Base-by-base conservation (phyloP, 2,797 vertebrate species). In the Coluber constrictor region DNA sequence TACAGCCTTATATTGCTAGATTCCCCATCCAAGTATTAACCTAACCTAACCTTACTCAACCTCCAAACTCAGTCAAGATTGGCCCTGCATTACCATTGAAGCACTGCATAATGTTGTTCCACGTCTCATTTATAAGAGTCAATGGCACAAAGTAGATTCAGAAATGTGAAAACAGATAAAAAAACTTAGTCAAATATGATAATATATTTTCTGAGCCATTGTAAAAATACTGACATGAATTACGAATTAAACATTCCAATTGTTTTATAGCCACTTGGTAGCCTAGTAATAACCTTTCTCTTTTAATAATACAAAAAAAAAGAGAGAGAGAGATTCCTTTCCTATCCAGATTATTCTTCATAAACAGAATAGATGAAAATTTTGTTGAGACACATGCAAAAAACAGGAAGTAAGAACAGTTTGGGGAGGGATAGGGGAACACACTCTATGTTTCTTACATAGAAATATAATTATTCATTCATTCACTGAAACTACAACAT, bases 341-440 rank as follows among this genome's bases (percentile, higher is more conserved):
- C 89, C 32, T 91, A 87, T 29, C 13, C 2, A 86, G 37, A 29
- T 93, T 60, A 88, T 92, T 94, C 91, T 79, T 12, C 90, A 11
- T 92, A 90, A 95, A 60, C 5, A 0, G 91, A 87, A 51, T 43
- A 88, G 66, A 83, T 88, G 83, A 27, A 93, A 88, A 91, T 66
- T 47, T 88, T 74, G 32, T 74, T 74, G 32, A 3, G 32, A 37
- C 16, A 20, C 70, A 70, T 66, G 16, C 18, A 51, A 88, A 86
- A n/a, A 86, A 25, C 27, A 51, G 37, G 29, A 47, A 90, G 74
- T n/a, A 5, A 32, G 61, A 93, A 56, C 23, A 59, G 29, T 51
- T 86, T 55, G 37, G 87, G 37, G 20, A 29, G 18, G 37, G 27
- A 29, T 18, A 3, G 37, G 15, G 27, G 12, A 43, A 18, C 66